Conservation (phyloP, 2,113 vertebrate species). For the Theristicus caerulescens region DNA sequence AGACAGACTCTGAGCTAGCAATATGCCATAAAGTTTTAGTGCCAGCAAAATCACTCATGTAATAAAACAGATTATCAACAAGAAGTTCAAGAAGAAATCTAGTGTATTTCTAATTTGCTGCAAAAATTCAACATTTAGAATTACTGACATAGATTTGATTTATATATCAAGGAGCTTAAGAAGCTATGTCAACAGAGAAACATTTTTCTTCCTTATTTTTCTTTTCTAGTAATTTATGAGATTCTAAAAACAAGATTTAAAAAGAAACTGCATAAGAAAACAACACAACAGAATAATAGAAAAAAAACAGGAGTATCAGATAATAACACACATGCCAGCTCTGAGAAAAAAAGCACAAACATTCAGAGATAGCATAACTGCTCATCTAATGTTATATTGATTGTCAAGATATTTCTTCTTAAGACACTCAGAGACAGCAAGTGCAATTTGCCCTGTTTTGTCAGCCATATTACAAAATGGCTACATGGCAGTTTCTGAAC, state of each 20-base stretch:
- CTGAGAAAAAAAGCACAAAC: not conserved
- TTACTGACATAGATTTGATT: not conserved
- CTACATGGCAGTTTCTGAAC: not conserved
- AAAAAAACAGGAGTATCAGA: not conserved
- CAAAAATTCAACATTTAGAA: not conserved
- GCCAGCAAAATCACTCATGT: not conserved
- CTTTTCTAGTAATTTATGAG: not conserved
- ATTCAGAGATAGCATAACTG: not conserved
- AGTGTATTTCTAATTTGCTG: not conserved
- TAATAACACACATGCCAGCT: not conserved
- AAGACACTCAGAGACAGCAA: not conserved
- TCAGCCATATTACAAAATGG: not conserved
- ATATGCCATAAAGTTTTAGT: not conserved
- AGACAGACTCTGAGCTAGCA: not conserved
- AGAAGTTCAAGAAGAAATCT: not conserved
- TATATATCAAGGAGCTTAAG: not conserved
- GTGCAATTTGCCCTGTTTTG: not conserved
- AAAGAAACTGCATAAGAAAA: not conserved
- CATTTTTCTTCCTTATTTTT: not conserved
- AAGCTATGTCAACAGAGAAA: not conserved
- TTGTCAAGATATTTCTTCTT: not conserved
- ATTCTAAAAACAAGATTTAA: not conserved
- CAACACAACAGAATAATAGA: not conserved
- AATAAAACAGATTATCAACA: not conserved
- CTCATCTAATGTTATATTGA: not conserved